Conservation (phyloP, 2,888 invertebrate genomes). For the Phymatocera aterrima region DNA sequence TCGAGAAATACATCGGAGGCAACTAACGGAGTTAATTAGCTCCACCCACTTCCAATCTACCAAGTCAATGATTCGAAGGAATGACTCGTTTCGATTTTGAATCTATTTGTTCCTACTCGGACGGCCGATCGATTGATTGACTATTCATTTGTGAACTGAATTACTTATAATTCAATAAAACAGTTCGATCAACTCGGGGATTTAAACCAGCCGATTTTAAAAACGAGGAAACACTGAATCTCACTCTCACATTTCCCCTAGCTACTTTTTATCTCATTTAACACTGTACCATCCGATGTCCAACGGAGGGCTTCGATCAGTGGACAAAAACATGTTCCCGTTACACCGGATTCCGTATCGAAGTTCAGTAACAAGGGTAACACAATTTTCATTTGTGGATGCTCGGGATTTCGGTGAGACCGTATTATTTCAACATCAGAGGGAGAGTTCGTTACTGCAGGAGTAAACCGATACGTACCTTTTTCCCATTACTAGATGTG, state of each 20-base stretch:
- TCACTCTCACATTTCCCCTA: conserved; percentile 1
- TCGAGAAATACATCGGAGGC: neutral
- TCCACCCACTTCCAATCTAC: neutral
- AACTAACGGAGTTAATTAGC: conserved; percentile 39
- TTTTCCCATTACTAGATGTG: neutral
- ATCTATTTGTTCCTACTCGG: neutral
- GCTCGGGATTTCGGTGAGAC: neutral
- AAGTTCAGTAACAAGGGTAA: neutral
- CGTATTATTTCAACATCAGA: conserved; percentile 1
- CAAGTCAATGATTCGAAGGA: neutral
- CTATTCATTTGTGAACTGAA: neutral
- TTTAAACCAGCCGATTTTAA: conserved; percentile 11
- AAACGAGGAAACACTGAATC: conserved; percentile 2
- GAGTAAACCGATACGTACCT: neutral
- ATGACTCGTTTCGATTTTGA: neutral
- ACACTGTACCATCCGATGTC: conserved; percentile 18
- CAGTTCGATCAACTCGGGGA: conserved; percentile 13
- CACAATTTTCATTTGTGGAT: conserved; percentile 22
- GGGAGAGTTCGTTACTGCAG: neutral
- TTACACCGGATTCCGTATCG: neutral
- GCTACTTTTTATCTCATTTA: neutral
- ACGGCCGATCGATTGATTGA: neutral
- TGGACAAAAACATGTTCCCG: conserved; percentile 17
- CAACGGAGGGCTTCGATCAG: neutral
- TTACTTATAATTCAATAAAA: neutral